Evolutionary conservation across 2,797 vertebrate species (phyloP).

Genomic region (Emys orbicularis): DNA sequence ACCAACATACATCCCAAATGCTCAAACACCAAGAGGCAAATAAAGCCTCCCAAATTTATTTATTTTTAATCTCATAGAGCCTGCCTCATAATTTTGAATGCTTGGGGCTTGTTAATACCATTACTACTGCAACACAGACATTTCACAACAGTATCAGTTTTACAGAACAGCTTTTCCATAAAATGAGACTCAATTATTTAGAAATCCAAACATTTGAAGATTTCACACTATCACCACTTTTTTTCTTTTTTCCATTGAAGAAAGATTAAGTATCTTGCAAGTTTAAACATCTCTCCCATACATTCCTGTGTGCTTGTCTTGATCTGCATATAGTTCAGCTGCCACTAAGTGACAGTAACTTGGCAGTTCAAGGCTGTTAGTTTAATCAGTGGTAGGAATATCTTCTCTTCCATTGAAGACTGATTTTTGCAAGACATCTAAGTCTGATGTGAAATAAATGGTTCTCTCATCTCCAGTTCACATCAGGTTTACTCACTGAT

Average conservation of each 20-base stretch:
- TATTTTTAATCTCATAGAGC: constrained; percentile 1
- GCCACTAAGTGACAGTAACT: constrained; percentile 38
- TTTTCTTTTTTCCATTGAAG: background rate
- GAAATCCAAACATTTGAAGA: constrained; percentile 2
- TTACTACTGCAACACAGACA: background rate
- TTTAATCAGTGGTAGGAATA: constrained; percentile 28
- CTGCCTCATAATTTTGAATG: background rate
- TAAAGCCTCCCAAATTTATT: background rate
- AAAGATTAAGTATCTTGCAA: constrained; percentile 15
- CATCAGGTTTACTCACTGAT: constrained; percentile 32
- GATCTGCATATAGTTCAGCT: constrained; percentile 43
- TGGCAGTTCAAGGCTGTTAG: constrained; percentile 67
- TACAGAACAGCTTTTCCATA: background rate
- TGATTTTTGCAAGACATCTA: constrained; percentile 52
- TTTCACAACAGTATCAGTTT: background rate
- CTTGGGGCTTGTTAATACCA: accelerated
- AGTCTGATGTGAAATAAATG: constrained; percentile 38
- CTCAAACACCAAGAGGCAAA: background rate
- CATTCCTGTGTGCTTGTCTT: constrained; percentile 52
- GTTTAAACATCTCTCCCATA: constrained; percentile 22
- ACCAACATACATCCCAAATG: background rate
- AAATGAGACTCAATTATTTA: background rate
- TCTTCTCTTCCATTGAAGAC: constrained; percentile 53
- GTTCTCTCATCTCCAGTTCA: constrained; percentile 34
- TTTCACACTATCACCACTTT: background rate